Conservation (phyloP, 2,113 vertebrate species). For the Bothrops jararaca region DNA sequence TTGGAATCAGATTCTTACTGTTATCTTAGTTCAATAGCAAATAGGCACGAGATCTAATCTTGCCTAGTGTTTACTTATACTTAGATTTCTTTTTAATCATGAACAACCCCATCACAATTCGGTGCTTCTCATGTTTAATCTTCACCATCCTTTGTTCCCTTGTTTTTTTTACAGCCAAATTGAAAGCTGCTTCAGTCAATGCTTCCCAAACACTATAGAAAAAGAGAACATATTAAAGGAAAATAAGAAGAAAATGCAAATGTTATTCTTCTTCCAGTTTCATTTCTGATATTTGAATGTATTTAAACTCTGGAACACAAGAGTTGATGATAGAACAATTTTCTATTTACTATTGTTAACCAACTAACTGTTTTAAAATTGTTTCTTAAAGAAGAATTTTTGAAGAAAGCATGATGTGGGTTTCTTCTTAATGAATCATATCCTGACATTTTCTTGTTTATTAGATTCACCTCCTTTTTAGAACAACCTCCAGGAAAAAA, state of each 20-base stretch:
- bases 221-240: conserved; percentile 17
- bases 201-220: conserved; percentile 52
- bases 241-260: neutral
- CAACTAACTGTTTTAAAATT: conserved; percentile 8
- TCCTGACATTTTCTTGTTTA: conserved; percentile 23
- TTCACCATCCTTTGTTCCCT: conserved; percentile 3
- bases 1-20: neutral
- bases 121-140: neutral
- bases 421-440: conserved; percentile 29
- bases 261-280: neutral
- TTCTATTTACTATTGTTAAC: conserved; percentile 3
- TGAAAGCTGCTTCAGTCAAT: conserved; percentile 53
- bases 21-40: neutral
- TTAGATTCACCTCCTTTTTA: conserved; percentile 2
- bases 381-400: neutral
- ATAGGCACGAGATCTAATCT: neutral
- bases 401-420: conserved; percentile 16
- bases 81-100: neutral
- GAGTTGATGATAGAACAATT: neutral
- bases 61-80: neutral
- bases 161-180: conserved; percentile 44
- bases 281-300: neutral
- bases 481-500: conserved; percentile 6
- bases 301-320: neutral
- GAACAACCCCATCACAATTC: conserved; percentile 28